Evolutionary conservation across 2,113 vertebrate species (phyloP).

Genomic region (Dinomys branickii): DNA sequence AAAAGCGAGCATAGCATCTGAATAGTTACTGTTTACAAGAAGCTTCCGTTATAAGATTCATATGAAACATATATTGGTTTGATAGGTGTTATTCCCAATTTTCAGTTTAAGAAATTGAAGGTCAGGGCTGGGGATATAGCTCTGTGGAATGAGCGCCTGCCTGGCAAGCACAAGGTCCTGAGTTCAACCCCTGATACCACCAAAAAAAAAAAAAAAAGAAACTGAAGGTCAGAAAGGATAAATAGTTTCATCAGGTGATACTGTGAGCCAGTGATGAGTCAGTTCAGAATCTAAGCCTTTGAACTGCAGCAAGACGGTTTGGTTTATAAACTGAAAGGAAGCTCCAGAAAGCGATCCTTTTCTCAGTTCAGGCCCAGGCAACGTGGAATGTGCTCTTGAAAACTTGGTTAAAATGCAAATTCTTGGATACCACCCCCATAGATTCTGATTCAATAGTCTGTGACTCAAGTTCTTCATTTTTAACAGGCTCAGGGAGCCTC

Average conservation of each 20-base stretch:
- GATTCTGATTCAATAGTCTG: not conserved
- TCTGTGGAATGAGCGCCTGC: no score
- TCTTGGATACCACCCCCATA: not conserved
- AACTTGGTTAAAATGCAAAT: not conserved
- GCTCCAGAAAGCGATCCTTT: not conserved
- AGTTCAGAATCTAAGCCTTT: not conserved
- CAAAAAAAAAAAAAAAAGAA: no score
- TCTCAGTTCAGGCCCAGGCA: not conserved
- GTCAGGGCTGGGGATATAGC: no score
- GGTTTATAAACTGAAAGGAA: not conserved
- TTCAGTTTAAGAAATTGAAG: not conserved
- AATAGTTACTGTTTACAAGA: not conserved
- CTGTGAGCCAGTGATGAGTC: not conserved
- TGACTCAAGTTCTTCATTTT: conserved; percentile 13
- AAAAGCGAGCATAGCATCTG: not conserved
- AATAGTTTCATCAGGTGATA: not conserved
- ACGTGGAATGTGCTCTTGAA: not conserved
- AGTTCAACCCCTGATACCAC: no score
- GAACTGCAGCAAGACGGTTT: not conserved
- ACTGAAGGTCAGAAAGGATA: not conserved
- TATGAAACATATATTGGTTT: not conserved
- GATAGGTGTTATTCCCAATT: not conserved
- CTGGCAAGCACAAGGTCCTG: no score
- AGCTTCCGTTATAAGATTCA: not conserved
- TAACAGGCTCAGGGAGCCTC: not conserved